Conservation (phyloP, 2,797 vertebrate species). For the Halcyon chelicuti region DNA sequence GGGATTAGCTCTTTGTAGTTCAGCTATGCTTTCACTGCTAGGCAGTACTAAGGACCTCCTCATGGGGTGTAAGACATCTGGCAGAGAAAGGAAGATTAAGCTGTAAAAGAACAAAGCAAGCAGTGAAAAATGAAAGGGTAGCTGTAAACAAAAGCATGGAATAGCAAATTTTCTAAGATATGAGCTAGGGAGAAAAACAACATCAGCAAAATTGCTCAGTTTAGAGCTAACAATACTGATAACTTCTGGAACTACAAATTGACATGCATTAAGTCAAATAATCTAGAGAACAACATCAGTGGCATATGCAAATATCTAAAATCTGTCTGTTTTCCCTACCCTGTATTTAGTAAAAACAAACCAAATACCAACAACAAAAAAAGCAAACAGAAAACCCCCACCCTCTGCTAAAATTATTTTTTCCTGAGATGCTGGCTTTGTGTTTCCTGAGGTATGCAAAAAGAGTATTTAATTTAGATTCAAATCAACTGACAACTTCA, state of each 20-base stretch:
- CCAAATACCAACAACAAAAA: not conserved
- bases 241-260: not conserved
- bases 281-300: not conserved
- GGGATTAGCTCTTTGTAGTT: conserved; percentile 6
- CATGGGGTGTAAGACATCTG: not conserved
- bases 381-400: not conserved
- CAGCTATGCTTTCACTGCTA: not conserved
- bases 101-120: conserved; percentile 20
- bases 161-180: not conserved
- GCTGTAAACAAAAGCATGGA: not conserved
- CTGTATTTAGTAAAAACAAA: not conserved
- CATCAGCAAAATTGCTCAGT: not conserved
- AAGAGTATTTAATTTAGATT: not conserved
- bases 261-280: not conserved
- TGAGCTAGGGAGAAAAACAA: not conserved
- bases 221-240: not conserved
- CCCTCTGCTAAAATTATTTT: not conserved
- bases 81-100: not conserved
- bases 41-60: not conserved
- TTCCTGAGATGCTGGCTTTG: not conserved
- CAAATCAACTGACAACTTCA: not conserved
- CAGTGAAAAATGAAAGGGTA: not conserved
- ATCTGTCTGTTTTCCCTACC: not conserved
- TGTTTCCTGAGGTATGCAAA: not conserved
- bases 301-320: not conserved